A percentile compares a stretch with the other conserved stretches of the same genome.
Evolutionary conservation across 2,888 invertebrate genomes (phyloP).

Genomic region (Stenotaenia linearis): DNA sequence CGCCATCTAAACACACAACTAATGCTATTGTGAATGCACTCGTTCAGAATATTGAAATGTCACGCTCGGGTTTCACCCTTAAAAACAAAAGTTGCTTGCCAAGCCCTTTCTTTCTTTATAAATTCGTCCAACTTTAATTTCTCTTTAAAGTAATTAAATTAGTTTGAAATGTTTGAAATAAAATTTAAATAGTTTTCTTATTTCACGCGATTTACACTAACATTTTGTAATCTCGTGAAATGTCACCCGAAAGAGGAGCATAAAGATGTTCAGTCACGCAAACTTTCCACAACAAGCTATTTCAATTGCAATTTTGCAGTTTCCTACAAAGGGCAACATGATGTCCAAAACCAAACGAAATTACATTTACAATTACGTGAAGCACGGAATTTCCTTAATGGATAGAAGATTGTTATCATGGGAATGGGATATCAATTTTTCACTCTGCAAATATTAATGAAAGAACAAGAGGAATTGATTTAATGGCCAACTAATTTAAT

Average conservation of each 20-base stretch:
- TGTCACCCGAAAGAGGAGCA: too few relatives aligned
- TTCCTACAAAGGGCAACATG: background rate
- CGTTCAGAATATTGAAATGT: slow-evolving; percentile 23
- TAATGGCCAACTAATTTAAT: background rate
- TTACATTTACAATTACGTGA: background rate
- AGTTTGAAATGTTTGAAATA: too few relatives aligned
- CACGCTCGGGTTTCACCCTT: background rate
- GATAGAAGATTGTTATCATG: background rate
- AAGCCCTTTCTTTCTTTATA: background rate
- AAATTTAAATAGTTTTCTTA: too few relatives aligned
- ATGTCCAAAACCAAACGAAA: background rate
- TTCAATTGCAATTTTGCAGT: background rate
- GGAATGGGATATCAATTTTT: background rate
- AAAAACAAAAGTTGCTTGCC: background rate
- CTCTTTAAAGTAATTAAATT: too few relatives aligned
- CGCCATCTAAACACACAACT: slow-evolving; percentile 19
- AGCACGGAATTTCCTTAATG: background rate
- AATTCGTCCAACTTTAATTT: background rate
- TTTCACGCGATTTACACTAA: too few relatives aligned
- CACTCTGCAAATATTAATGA: background rate
- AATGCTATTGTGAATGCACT: background rate
- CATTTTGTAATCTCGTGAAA: too few relatives aligned
- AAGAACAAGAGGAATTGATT: background rate
- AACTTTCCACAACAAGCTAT: background rate
- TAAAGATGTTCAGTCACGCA: background rate